These are phyloP conservation scores for Falcaria lacertinaria DNA, from an alignment of 2,888 invertebrate species.

Conservation along the genomic window DNA sequence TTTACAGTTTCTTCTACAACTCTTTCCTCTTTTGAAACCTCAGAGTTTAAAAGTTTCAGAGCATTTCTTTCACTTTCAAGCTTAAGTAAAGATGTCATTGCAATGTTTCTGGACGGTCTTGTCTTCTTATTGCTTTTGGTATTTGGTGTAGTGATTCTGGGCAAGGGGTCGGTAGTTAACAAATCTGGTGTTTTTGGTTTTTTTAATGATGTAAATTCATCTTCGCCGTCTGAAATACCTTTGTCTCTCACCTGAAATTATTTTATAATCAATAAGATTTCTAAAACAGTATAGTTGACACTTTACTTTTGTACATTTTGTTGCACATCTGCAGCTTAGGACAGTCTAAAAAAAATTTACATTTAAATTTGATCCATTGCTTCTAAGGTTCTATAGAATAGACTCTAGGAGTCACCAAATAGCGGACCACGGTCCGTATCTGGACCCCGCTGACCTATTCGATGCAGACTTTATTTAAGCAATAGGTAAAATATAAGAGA, in stretches of 20 bases:
- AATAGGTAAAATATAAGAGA: too few species aligned
- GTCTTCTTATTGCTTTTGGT: not conserved
- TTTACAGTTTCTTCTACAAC: conserved; percentile 24
- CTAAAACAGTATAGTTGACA: too few species aligned
- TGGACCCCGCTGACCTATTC: too few species aligned
- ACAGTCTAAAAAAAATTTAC: too few species aligned
- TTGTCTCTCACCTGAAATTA: conserved; percentile 35
- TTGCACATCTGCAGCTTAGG: too few species aligned
- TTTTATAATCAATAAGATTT: too few species aligned
- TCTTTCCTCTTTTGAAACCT: conserved; percentile 14
- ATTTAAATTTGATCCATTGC: too few species aligned
- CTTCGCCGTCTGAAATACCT: conserved; percentile 15
- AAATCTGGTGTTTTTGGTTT: not conserved
- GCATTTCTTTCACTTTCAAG: conserved; percentile 8
- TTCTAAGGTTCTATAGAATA: too few species aligned
- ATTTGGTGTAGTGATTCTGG: conserved; percentile 13
- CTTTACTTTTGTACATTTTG: too few species aligned
- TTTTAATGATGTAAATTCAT: not conserved
- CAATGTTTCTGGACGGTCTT: conserved; percentile 38
- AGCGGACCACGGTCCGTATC: too few species aligned
- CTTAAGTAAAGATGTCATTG: conserved; percentile 38
- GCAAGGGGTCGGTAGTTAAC: not conserved
- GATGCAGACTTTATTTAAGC: too few species aligned
- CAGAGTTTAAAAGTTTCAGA: conserved; percentile 26
- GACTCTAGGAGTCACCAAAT: too few species aligned